Percentiles rank a stretch among this genome's conserved stretches.
Evolutionary conservation across 2,113 vertebrate genomes (phyloP).

Genomic region (Geococcyx californianus): DNA sequence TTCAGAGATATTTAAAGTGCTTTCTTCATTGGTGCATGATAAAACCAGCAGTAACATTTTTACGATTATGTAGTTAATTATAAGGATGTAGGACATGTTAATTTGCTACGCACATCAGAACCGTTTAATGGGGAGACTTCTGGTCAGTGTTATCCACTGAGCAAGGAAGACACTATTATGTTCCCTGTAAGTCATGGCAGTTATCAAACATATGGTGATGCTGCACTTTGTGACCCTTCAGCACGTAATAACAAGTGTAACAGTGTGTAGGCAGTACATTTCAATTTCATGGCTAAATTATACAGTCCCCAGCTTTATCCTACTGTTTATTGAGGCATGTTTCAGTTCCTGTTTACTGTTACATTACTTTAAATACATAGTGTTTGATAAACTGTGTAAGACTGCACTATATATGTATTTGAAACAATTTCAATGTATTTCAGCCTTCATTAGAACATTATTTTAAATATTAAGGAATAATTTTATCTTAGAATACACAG

Average conservation of each 20-base stretch:
- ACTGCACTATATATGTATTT: background rate
- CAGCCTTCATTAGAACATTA: background rate
- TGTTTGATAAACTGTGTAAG: background rate
- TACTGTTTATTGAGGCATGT: background rate
- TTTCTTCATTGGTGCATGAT: background rate
- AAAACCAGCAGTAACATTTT: background rate
- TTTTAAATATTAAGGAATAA: background rate
- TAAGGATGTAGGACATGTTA: background rate
- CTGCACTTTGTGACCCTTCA: background rate
- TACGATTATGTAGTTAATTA: background rate
- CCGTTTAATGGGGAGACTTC: background rate
- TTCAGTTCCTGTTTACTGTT: constrained; percentile 6
- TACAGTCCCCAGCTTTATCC: constrained; percentile 7
- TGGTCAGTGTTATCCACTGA: background rate
- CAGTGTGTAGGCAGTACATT: constrained; percentile 24
- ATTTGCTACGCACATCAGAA: background rate
- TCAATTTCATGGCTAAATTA: constrained; percentile 22
- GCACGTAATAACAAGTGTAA: background rate
- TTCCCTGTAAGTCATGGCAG: background rate
- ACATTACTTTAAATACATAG: background rate
- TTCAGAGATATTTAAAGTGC: background rate
- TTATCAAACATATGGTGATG: constrained; percentile 9
- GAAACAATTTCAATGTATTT: background rate
- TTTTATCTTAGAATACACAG: background rate
- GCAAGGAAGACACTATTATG: background rate